Conservation (phyloP, 2,888 invertebrate species). For the Alentia gelatinosa region DNA sequence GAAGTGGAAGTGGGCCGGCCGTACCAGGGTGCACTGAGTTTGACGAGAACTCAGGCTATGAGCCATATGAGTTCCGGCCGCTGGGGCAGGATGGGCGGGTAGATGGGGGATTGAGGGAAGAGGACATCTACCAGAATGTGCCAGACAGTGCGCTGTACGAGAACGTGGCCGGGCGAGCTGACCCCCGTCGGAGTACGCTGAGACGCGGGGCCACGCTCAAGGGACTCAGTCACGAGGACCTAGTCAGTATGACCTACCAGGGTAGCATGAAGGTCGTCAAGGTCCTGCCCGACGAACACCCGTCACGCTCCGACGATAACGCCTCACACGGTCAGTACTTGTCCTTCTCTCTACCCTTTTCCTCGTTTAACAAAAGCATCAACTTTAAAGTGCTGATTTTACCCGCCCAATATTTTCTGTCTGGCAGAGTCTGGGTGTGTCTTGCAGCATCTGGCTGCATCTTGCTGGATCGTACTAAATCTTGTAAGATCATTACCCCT, state of each 20-base stretch:
- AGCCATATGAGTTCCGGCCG: neutral
- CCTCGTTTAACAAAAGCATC: no score
- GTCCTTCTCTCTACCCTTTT: no score
- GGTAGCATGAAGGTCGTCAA: constrained; percentile 5
- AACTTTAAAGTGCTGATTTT: no score
- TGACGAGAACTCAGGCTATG: neutral
- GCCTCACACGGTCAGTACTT: no score
- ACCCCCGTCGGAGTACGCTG: constrained; percentile 2
- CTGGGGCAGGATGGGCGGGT: neutral
- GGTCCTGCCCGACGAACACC: constrained; percentile 29
- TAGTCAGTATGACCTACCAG: neutral
- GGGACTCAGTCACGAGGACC: neutral
- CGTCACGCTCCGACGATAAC: neutral
- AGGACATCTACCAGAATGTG: constrained; percentile 5
- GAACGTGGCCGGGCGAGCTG: neutral
- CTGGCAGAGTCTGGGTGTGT: no score
- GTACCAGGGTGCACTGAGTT: neutral
- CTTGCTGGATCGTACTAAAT: no score
- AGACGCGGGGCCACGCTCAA: neutral
- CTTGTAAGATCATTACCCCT: no score
- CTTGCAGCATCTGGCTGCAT: no score
- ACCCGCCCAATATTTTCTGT: no score
- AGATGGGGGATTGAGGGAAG: neutral
- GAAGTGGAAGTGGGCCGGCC: neutral
- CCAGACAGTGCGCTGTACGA: neutral